Base-by-base conservation (phyloP, 2,888 invertebrate genomes). In the Agrotis exclamationis region DNA sequence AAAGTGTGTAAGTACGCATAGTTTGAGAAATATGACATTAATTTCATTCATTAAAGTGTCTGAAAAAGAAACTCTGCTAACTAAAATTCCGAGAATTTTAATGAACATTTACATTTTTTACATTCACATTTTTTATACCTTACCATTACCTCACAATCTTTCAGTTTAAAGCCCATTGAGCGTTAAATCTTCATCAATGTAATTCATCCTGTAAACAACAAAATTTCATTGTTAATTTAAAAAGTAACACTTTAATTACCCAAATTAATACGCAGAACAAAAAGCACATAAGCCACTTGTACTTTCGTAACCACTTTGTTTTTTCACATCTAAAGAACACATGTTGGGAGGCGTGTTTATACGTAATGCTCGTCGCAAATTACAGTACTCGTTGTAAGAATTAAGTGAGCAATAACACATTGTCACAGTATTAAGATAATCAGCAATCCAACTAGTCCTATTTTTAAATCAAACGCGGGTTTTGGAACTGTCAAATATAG, bases 381-480 rank as follows among this genome's bases (percentile, higher is more conserved):
- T 87, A 85, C 86, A 86, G 85, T 79, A 71, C 70, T 84, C 76
- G 76, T 81, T 88, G 86, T 90, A 89, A 87, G 88, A 88, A 88
- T 89, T 90, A 91, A 91, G 88, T 88, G 89, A 87, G 90, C 89
- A 91, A 89, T 91, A 90, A 91, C 90, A 90, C 88, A 89, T 91
- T 78, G 56, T 56, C 39, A 56, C n/a, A 56, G 56, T 56, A 20
- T 20, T 33, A 13, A 56, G 33, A 56, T 56, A 33, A 56, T n/a
- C 56, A 56, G 56, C 39, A 56, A 56, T 33, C n/a, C 14, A 56
- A 56, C n/a, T 56, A 33, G 14, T 13, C 14, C 33, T 1, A n/a
- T 14, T 33, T 56, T 33, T 13, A 14, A 33, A 33, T 14, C 33
- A 56, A 20, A 33, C 33, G 13, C 56, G 33, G 13, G 13, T 33